phyloP scores from a whole-genome alignment of 2,113 vertebrate species.

The Corythoichthys haematopterus region DNA sequence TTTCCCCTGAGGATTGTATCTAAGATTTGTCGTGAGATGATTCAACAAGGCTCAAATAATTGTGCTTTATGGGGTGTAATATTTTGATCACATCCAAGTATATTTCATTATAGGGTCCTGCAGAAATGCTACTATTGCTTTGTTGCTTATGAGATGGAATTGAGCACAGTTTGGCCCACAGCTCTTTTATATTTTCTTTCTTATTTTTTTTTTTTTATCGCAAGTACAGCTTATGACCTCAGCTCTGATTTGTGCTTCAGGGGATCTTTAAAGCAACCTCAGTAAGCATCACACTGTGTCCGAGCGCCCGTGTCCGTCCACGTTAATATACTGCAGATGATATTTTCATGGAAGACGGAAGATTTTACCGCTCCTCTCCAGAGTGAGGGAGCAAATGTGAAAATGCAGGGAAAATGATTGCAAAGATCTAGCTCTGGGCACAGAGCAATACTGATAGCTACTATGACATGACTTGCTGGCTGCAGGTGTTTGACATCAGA shows the following conservation, averaged over 20 bases:
- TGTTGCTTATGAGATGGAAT: background rate
- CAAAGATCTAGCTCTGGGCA: conserved; percentile 4
- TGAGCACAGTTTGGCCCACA: conserved; percentile 4
- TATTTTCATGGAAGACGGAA: conserved; percentile 7
- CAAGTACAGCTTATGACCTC: conserved; percentile 7
- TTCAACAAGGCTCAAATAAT: background rate
- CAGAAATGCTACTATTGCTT: background rate
- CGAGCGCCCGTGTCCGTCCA: background rate
- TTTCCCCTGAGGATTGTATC: background rate
- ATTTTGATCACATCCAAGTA: conserved; percentile 4
- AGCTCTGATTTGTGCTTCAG: conserved; percentile 10
- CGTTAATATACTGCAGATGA: conserved; percentile 6
- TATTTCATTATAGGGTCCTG: background rate
- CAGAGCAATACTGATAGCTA: conserved; percentile 8
- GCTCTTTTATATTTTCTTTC: conserved; percentile 1
- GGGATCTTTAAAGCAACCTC: conserved; percentile 10
- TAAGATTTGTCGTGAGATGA: background rate
- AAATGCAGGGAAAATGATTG: conserved; percentile 9
- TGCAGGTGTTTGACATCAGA: conserved; percentile 4
- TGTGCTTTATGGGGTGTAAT: background rate
- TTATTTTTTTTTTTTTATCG: background rate
- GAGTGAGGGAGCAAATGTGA: conserved; percentile 6
- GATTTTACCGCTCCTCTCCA: conserved; percentile 4
- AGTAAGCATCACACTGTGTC: conserved; percentile 7
- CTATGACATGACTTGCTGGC: background rate